Conservation (phyloP, 2,113 vertebrate species). For the Eulacestoma nigropectus region DNA sequence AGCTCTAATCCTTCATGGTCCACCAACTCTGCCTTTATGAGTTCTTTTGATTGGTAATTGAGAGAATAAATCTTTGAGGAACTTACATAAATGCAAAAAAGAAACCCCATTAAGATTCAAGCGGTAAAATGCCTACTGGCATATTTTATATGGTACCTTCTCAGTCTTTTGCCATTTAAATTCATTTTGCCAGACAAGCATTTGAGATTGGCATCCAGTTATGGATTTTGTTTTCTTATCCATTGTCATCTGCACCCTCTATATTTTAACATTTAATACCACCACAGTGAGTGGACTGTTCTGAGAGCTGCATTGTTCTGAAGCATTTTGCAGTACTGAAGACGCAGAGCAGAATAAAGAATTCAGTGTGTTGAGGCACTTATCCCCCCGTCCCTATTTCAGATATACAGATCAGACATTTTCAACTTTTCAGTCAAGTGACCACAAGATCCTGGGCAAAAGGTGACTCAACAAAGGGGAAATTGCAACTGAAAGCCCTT, state of each 20-base stretch:
- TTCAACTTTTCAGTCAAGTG: background rate
- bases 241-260: constrained; percentile 2
- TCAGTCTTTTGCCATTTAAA: constrained; percentile 10
- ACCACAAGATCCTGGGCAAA: background rate
- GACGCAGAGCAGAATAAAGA: background rate
- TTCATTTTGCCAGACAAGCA: constrained; percentile 43
- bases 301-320: background rate
- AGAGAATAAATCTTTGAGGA: constrained; percentile 71
- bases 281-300: background rate
- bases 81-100: constrained; percentile 57
- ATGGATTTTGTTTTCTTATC: constrained; percentile 39
- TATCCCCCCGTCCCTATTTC: background rate
- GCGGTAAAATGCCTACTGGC: constrained; percentile 31
- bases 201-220: constrained; percentile 13
- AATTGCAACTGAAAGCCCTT: background rate
- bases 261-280: constrained; percentile 43
- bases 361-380: background rate
- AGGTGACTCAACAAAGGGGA: background rate
- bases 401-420: background rate
- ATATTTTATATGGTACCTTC: constrained; percentile 41
- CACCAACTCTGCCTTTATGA: constrained; percentile 47
- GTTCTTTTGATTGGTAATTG: constrained; percentile 69
- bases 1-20: constrained; percentile 58
- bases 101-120: constrained; percentile 44
- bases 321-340: background rate